These are phyloP conservation scores for Puffinus mauretanicus DNA, from an alignment of 2,113 vertebrate genomes.

Conservation along the genomic window DNA sequence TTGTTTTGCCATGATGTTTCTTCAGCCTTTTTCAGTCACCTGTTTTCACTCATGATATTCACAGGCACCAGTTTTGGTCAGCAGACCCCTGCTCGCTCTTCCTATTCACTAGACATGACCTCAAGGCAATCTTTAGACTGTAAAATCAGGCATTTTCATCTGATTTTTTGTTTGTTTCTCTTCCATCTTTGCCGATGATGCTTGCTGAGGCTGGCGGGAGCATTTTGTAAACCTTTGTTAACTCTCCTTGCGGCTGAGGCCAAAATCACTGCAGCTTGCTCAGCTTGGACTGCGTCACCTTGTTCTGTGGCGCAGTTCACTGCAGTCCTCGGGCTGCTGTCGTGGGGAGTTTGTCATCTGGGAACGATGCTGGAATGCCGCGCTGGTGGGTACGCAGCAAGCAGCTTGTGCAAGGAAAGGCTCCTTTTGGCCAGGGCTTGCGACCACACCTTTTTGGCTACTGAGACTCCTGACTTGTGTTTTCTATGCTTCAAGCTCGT, in stretches of 20 bases:
- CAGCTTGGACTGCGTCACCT: rapidly evolving
- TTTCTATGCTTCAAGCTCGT: neutral
- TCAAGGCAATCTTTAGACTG: neutral
- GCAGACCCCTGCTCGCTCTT: neutral
- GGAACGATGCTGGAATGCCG: neutral
- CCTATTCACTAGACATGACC: neutral
- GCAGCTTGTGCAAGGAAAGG: neutral
- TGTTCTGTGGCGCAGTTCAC: rapidly evolving
- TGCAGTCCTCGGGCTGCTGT: neutral
- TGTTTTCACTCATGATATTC: neutral
- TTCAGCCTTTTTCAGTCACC: neutral
- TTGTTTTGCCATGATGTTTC: neutral
- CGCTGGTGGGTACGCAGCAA: rapidly evolving
- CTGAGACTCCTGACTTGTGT: neutral
- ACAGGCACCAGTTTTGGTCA: neutral
- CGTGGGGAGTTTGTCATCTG: neutral
- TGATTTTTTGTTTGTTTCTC: neutral
- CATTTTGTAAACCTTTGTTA: neutral
- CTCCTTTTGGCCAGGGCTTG: neutral
- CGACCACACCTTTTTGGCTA: neutral
- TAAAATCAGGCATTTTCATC: neutral
- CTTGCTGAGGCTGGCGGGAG: neutral
- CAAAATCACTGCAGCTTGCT: neutral
- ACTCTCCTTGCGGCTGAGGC: neutral
- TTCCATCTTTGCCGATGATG: rapidly evolving